Evolutionary conservation across 92 coral and sea anemone genomes (phyloP).

Genomic region (Muricea muricata): DNA sequence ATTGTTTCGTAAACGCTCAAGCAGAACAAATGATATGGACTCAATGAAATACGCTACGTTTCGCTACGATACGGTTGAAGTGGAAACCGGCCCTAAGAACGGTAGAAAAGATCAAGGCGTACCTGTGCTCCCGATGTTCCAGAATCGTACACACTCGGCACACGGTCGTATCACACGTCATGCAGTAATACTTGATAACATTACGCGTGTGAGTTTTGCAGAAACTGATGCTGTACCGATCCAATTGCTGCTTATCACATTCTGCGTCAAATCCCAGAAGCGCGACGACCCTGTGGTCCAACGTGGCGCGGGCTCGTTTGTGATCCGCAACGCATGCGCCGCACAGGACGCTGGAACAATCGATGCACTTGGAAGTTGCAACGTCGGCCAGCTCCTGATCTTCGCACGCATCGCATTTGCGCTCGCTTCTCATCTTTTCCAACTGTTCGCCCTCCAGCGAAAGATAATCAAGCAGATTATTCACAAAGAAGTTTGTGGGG

Average conservation of each 20-base stretch:
- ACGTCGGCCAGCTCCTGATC: conserved; percentile 77
- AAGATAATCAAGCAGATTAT: conserved; percentile 86
- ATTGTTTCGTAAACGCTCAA: no score
- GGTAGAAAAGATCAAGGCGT: neutral
- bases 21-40: no score
- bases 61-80: no score
- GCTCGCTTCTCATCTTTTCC: conserved; percentile 72
- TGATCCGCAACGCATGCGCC: conserved; percentile 96
- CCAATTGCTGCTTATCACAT: conserved; percentile 75
- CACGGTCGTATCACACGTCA: conserved; percentile 95
- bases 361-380: conserved; percentile 95
- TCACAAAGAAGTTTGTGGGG: conserved; percentile 84
- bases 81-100: no score
- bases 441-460: conserved; percentile 82
- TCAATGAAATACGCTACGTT: no score
- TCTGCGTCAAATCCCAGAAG: conserved; percentile 68
- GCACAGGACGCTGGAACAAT: conserved; percentile 85
- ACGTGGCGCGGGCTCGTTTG: conserved; percentile 92
- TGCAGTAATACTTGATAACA: conserved; percentile 96
- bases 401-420: conserved; percentile 80
- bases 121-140: conserved; percentile 95
- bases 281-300: conserved; percentile 88
- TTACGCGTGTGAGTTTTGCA: conserved; percentile 95
- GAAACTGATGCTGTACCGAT: conserved; percentile 86
- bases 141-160: conserved; percentile 97